phyloP scores from a whole-genome alignment of 1,140 invertebrate species.

The Chironomus tepperi region DNA sequence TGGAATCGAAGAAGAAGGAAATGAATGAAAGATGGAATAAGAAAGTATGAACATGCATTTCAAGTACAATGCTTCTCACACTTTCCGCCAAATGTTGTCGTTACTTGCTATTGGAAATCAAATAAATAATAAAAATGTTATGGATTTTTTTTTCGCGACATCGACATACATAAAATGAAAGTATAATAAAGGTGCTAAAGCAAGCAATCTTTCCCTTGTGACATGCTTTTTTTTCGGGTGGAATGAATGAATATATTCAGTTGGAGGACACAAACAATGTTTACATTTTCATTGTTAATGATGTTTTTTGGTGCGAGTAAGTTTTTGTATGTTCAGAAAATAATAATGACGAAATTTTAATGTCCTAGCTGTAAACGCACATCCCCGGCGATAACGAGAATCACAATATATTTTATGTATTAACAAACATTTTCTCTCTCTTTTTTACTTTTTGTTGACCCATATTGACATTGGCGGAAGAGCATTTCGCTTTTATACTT shows the following conservation, averaged over 20 bases:
- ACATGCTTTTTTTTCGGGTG: neutral
- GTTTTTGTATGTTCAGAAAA: neutral
- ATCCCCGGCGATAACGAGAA: neutral
- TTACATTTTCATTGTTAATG: slow-evolving; percentile 11
- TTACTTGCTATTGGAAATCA: slow-evolving; percentile 20
- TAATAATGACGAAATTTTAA: no score
- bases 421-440: neutral
- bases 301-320: neutral
- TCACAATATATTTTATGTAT: no score
- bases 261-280: slow-evolving; percentile 5
- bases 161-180: neutral
- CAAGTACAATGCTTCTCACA: neutral
- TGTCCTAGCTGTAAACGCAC: neutral
- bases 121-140: slow-evolving; percentile 24
- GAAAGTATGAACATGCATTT: no score
- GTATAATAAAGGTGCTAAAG: slow-evolving; percentile 10
- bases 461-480: slow-evolving; percentile 3
- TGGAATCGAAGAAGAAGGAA: no score
- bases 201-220: neutral
- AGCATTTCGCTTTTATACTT: neutral
- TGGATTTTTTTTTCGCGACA: slow-evolving; percentile 18
- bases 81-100: neutral
- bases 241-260: neutral
- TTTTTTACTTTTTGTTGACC: slow-evolving; percentile 5
- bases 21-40: no score